phyloP scores from a whole-genome alignment of 2,888 invertebrate genomes.

The Leptopilina syphax region DNA sequence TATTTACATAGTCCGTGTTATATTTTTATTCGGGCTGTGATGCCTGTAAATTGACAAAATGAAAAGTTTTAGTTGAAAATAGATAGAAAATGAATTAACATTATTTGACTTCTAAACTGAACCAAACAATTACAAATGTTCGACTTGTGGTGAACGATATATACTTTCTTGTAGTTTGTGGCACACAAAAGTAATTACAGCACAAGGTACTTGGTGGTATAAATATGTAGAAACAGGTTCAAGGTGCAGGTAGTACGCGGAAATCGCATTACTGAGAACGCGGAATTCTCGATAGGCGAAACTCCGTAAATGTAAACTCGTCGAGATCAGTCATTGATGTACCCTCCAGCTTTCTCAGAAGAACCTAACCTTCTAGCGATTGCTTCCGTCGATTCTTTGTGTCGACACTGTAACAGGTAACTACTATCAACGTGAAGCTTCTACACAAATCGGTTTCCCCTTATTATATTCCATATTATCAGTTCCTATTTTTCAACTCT shows the following conservation, averaged over 20 bases:
- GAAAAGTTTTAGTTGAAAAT: too few relatives aligned
- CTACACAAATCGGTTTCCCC: background rate
- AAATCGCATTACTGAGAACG: slow-evolving; percentile 66
- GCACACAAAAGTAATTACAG: slow-evolving; percentile 16
- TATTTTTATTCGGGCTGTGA: too few relatives aligned
- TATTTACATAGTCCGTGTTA: too few relatives aligned
- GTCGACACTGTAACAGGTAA: slow-evolving; percentile 32
- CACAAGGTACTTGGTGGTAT: slow-evolving; percentile 12
- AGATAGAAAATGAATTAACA: too few relatives aligned
- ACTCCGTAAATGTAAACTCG: slow-evolving; percentile 68
- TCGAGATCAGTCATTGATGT: slow-evolving; percentile 65
- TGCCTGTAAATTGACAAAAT: too few relatives aligned
- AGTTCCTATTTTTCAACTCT: background rate
- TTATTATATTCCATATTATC: background rate
- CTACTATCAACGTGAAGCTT: too few relatives aligned
- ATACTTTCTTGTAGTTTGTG: slow-evolving; percentile 26
- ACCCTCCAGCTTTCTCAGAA: slow-evolving; percentile 51
- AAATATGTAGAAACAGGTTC: slow-evolving; percentile 32
- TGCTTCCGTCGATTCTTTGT: slow-evolving; percentile 44
- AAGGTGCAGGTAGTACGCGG: slow-evolving; percentile 59
- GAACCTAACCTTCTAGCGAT: slow-evolving; percentile 34
- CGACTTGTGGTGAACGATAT: background rate
- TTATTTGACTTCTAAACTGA: too few relatives aligned
- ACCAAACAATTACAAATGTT: too few relatives aligned
- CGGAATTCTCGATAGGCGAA: slow-evolving; percentile 66